Conservation (phyloP, 1,140 invertebrate species). For the Formica exsecta region DNA sequence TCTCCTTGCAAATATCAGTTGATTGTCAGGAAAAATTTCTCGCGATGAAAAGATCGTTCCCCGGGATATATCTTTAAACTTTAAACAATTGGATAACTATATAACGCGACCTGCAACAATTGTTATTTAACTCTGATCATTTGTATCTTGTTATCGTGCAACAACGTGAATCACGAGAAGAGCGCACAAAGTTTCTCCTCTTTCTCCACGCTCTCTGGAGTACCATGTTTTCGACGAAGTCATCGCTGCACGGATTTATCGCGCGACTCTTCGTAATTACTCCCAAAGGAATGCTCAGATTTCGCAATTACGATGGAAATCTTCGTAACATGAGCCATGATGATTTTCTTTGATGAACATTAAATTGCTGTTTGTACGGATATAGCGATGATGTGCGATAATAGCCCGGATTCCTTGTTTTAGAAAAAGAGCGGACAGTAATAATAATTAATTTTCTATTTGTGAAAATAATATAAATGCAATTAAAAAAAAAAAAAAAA, state of each 20-base stretch:
- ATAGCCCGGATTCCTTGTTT: not conserved
- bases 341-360: conserved; percentile 18
- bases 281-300: conserved; percentile 21
- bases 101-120: not conserved
- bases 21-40: not conserved
- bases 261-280: conserved; percentile 21
- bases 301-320: conserved; percentile 52
- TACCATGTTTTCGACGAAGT: conserved; percentile 23
- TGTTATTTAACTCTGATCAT: conserved; percentile 1
- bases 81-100: too few relatives aligned
- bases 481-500: not conserved
- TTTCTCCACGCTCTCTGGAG: too few relatives aligned
- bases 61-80: not conserved
- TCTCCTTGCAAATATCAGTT: not conserved
- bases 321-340: conserved; percentile 9
- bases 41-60: not conserved
- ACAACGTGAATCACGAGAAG: not conserved
- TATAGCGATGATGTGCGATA: not conserved
- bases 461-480: not conserved
- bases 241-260: conserved; percentile 37
- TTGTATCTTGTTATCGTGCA: not conserved
- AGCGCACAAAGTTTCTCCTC: not conserved
- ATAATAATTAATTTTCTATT: not conserved
- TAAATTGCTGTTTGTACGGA: conserved; percentile 39
- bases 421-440: not conserved